phyloP scores from a whole-genome alignment of 1,140 invertebrate species.

The Microplitis mediator region DNA sequence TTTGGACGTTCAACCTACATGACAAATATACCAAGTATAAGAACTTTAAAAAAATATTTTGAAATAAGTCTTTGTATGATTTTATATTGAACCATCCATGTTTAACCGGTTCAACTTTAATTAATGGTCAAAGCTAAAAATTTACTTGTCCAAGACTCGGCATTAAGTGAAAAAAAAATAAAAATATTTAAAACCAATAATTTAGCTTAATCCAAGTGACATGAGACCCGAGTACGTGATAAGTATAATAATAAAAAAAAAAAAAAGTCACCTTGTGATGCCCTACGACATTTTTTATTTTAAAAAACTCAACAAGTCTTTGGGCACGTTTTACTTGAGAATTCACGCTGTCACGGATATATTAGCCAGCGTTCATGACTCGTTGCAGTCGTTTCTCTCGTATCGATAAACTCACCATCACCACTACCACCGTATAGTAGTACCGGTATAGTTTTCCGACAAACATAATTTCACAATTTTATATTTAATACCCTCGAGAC shows the following conservation, averaged over 20 bases:
- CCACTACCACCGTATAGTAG: no score
- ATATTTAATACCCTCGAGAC: background rate
- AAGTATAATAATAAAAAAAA: background rate
- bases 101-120: no score
- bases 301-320: background rate
- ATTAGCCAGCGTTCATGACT: constrained; percentile 27
- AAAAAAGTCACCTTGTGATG: no score
- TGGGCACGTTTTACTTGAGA: constrained; percentile 13
- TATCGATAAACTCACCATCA: constrained; percentile 5
- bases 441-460: background rate
- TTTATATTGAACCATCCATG: no score
- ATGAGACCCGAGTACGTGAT: background rate
- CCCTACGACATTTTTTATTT: no score
- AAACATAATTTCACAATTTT: background rate
- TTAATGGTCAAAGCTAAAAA: no score
- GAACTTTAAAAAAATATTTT: no score
- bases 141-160: no score
- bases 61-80: no score
- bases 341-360: constrained; percentile 30
- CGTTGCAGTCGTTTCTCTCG: background rate
- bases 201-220: background rate
- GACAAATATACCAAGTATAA: no score
- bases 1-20: background rate
- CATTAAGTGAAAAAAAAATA: no score
- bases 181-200: no score